Evolutionary conservation across 2,888 invertebrate species (phyloP).

Genomic region (Autographa pulchrina): DNA sequence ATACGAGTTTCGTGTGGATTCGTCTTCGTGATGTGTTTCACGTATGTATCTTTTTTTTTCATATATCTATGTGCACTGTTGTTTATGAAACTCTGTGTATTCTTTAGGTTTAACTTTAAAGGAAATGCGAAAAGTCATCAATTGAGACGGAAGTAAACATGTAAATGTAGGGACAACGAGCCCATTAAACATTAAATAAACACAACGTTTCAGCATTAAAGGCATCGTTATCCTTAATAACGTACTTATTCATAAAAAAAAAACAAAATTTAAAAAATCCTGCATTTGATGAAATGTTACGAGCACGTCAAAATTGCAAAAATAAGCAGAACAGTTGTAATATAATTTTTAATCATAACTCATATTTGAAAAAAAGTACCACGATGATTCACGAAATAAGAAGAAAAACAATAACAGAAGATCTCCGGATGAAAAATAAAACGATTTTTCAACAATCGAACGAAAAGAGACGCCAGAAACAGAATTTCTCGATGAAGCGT

Average conservation of each 20-base stretch:
- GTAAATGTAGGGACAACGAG: neutral
- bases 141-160: neutral
- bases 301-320: neutral
- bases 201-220: neutral
- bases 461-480: slow-evolving; percentile 3
- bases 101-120: neutral
- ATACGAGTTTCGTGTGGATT: slow-evolving; percentile 56
- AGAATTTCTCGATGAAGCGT: slow-evolving; percentile 5
- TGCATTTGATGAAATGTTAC: neutral
- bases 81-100: neutral
- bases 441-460: neutral
- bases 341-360: neutral
- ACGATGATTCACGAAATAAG: neutral
- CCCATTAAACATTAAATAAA: neutral
- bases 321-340: neutral
- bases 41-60: slow-evolving; percentile 55
- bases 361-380: neutral
- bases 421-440: slow-evolving; percentile 6
- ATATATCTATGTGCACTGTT: slow-evolving; percentile 6
- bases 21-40: slow-evolving; percentile 56
- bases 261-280: neutral
- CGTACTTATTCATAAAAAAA: neutral
- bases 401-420: neutral
- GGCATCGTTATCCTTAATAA: neutral
- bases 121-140: neutral